Conservation (phyloP, 1,140 invertebrate genomes). For the Pectinophora gossypiella region DNA sequence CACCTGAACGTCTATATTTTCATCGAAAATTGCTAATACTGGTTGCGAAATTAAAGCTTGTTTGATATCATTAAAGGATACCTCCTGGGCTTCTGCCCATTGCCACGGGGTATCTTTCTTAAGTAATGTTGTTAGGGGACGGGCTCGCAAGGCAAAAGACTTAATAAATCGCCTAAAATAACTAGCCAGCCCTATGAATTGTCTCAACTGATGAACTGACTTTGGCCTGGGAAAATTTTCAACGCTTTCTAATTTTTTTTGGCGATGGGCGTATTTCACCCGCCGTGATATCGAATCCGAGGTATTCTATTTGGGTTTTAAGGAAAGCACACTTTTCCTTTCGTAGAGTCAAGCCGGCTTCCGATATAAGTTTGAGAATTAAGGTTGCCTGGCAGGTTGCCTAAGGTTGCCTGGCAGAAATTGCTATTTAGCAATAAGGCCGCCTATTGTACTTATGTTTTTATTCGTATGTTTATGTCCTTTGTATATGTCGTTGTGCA, state of each 20-base stretch:
- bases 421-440: too few relatives aligned
- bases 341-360: not conserved
- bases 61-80: not conserved
- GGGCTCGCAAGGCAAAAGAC: not conserved
- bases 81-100: not conserved
- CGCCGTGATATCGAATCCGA: not conserved
- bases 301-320: not conserved
- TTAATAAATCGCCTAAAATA: not conserved
- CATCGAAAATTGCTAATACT: not conserved
- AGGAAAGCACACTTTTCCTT: not conserved
- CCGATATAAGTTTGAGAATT: not conserved
- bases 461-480: too few relatives aligned
- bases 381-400: too few relatives aligned
- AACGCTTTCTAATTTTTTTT: not conserved
- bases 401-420: too few relatives aligned
- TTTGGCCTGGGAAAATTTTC: not conserved
- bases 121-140: not conserved
- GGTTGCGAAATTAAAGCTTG: not conserved
- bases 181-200: not conserved
- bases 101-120: not conserved
- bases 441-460: too few relatives aligned
- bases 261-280: conserved; percentile 1
- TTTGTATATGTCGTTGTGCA: too few relatives aligned
- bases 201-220: not conserved
- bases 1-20: not conserved